Percentiles rank a stretch among this genome's conserved stretches.
phyloP scores from a whole-genome alignment of 1,140 invertebrate genomes.

The Conus betulinus region DNA sequence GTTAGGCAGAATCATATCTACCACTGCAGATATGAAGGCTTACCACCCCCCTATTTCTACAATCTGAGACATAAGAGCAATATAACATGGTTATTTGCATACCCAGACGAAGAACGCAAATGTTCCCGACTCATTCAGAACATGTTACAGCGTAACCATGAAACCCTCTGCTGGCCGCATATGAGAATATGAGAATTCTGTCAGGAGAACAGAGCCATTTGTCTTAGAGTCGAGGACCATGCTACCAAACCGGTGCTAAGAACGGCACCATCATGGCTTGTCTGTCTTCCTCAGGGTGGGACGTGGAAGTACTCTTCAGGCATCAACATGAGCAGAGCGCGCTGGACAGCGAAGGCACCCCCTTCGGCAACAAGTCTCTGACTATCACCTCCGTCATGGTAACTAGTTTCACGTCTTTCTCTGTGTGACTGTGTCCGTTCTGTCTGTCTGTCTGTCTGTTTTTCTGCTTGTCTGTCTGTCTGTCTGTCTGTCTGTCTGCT shows the following conservation, averaged over 20 bases:
- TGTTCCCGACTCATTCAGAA: too few relatives aligned
- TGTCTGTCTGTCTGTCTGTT: background rate
- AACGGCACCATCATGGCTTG: background rate
- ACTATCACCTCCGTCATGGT: constrained; percentile 93
- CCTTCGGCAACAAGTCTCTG: constrained; percentile 88
- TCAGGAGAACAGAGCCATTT: background rate
- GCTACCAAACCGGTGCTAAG: too few relatives aligned
- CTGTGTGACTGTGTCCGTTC: background rate
- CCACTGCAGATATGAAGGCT: too few relatives aligned
- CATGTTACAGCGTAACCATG: too few relatives aligned
- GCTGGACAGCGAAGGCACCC: constrained; percentile 41
- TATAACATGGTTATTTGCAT: too few relatives aligned
- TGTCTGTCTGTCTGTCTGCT: background rate
- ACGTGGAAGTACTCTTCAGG: constrained; percentile 93
- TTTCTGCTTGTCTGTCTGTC: background rate
- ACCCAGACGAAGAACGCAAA: too few relatives aligned
- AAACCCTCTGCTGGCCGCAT: too few relatives aligned
- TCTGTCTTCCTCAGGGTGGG: constrained; percentile 83
- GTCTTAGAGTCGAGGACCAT: background rate
- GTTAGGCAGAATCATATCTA: too few relatives aligned
- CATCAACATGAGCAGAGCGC: constrained; percentile 77
- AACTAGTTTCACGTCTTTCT: constrained; percentile 63
- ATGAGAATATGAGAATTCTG: too few relatives aligned
- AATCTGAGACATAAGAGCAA: too few relatives aligned
- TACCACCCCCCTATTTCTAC: too few relatives aligned